A percentile compares a stretch with the other conserved stretches of the same genome.
Evolutionary conservation across 1,140 invertebrate genomes (phyloP).

Genomic region (Tetragnatha versicolor): DNA sequence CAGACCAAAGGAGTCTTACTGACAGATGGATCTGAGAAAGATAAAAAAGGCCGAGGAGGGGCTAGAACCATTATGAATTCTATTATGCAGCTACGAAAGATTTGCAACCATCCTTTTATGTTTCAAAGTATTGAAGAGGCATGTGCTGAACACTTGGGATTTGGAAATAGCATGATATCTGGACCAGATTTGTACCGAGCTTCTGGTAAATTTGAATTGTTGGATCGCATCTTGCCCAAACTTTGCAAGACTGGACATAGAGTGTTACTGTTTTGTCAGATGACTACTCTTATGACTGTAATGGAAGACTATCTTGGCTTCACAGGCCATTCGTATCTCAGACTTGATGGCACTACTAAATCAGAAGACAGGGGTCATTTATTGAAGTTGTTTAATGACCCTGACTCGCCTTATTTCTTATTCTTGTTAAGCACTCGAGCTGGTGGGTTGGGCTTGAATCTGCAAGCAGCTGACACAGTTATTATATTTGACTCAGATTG

Average conservation of each 20-base stretch:
- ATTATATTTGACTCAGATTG: conserved; percentile 99
- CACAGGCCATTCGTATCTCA: conserved; percentile 72
- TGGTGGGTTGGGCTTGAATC: conserved; percentile 95
- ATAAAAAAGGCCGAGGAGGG: conserved; percentile 92
- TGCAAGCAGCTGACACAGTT: conserved; percentile 98
- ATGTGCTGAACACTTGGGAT: conserved; percentile 87
- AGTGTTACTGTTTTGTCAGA: conserved; percentile 98
- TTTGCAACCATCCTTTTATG: conserved; percentile 99
- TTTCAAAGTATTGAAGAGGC: conserved; percentile 98
- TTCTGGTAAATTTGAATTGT: conserved; percentile 96
- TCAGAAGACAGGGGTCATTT: conserved; percentile 95
- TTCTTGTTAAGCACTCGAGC: conserved; percentile 96
- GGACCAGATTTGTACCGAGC: conserved; percentile 90
- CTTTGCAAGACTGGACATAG: conserved; percentile 88
- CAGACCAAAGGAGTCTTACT: conserved; percentile 92
- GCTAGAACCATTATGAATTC: conserved; percentile 99
- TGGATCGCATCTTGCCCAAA: conserved; percentile 98
- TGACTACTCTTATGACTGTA: conserved; percentile 99
- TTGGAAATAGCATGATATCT: conserved; percentile 70
- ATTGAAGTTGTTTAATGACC: conserved; percentile 90
- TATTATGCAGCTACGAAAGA: conserved; percentile 95
- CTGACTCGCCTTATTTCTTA: conserved; percentile 90
- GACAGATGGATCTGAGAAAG: conserved; percentile 94
- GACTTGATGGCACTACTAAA: conserved; percentile 95
- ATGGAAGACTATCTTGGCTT: conserved; percentile 97